A percentile compares a stretch with the other conserved stretches of the same genome.
Evolutionary conservation across 2,888 invertebrate genomes (phyloP).

Genomic region (Stenolophus ochropezus): DNA sequence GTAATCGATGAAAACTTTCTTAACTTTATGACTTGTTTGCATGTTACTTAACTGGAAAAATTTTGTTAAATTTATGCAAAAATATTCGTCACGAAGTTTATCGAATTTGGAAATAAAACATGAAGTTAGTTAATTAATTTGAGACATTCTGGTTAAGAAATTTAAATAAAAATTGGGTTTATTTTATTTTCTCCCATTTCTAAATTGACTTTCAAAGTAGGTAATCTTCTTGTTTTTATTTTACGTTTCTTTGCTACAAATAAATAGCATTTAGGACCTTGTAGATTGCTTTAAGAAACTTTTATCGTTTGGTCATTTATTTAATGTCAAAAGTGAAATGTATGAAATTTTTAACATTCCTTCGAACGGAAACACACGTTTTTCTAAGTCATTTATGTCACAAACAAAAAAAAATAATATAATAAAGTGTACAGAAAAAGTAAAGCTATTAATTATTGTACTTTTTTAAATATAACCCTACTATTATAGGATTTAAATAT

Average conservation of each 20-base stretch:
- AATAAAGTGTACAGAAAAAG: no score
- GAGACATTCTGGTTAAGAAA: not conserved
- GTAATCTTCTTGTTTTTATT: constrained; percentile 1
- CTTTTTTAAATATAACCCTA: no score
- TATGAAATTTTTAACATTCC: no score
- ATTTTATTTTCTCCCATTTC: not conserved
- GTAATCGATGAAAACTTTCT: constrained; percentile 9
- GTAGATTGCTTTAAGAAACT: no score
- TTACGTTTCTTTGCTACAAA: not conserved
- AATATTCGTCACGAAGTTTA: constrained; percentile 6
- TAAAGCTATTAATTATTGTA: no score
- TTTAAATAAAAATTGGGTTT: not conserved
- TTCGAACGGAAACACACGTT: no score
- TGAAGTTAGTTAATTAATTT: constrained; percentile 14
- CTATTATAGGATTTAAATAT: no score
- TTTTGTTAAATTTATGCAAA: constrained; percentile 22
- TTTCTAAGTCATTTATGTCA: no score
- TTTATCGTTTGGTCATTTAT: no score
- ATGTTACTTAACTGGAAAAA: constrained; percentile 25
- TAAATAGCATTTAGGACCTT: no score
- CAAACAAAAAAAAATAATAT: no score
- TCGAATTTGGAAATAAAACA: constrained; percentile 10
- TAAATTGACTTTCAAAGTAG: constrained; percentile 16
- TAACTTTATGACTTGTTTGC: constrained; percentile 28
- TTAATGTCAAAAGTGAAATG: no score